Evolutionary conservation across 2,888 invertebrate species (phyloP), one percentile per base, ranked within the genome.

Genomic region (Melanotus villosus): DNA sequence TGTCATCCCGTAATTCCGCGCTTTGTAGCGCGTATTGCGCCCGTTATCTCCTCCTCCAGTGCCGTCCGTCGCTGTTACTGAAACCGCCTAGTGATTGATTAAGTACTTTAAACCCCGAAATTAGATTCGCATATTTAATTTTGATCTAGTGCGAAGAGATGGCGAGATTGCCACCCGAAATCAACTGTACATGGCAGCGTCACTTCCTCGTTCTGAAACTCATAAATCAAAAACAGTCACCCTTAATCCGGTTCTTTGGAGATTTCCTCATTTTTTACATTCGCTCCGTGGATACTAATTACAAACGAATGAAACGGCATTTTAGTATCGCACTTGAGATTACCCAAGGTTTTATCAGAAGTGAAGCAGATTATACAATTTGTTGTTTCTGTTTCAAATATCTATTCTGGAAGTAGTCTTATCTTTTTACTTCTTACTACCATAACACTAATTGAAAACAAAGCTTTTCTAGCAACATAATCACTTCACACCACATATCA

Each of bases 41-140:
- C 59, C 73, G 73, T 74, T 75, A 75, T 75, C 75, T 75, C 70
- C 59, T 72, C 68, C 60, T 68, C 58, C 62, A 69, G 72, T 67
- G 68, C 73, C 74, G 72, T 77, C 77, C 78, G 70, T 72, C 70
- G 66, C 68, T 70, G 67, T 60, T 65, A 70, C 72, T 58, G 73
- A 75, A 74, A 76, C 75, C 74, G 69, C 76, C 70, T 70, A 76
- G 80, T 83, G 84, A 84, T 84, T 84, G 84, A 84, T 84, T 83
- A 83, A 83, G 81, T 80, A 79, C 80, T 82, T 81, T 81, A 81
- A 81, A 80, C 82, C 81, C 79, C 77, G 76, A 81, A 82, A 83
- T 83, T 82, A 82, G 81, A 83, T 81, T 83, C 83, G 83, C 83
- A 83, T 83, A 83, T 83, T 83, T 84, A 83, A 84, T 84, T 83